Base-by-base conservation (phyloP, 1,140 invertebrate species). In the Steinernema khuongi region DNA sequence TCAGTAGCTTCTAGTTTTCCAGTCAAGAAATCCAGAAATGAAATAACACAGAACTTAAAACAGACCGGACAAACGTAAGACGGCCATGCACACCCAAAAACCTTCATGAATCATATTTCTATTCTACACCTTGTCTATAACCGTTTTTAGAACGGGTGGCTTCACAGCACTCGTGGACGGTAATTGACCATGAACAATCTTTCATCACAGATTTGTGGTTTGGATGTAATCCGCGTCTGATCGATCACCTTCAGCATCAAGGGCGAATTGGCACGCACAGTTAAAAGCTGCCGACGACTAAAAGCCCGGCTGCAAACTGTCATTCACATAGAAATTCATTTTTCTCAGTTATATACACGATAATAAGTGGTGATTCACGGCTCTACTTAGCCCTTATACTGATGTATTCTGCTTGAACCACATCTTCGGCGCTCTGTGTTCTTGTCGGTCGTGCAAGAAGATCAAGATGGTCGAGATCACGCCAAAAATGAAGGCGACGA, bases 401-500 rank as follows among this genome's bases (percentile, higher is more conserved):
- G 68, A 69, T 4, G 68, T 69, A 28, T 69, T 69, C 31, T 50
- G 31, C 28, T 69, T 69, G 31, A 14, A 50, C 68, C 68, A 69
- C 31, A 22, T 31, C 68, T 69, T 69, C 31, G 31, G 68, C 7
- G 68, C 11, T 2, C 68, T 14, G 31, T 32, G 41, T 22, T 69
- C 14, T n/a, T 50, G 31, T 19, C 68, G 68, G n/a, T 69, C 68
- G 68, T 69, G 31, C 26, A 69, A 28, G 68, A 69, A 69, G 31
- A 69, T 33, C 7, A 69, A 28, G n/a, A 69, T 50, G 14, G 68
- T 69, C 14, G 14, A 4, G 11, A 69, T 50, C 31, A 69, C 41
- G 4, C 68, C 68, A 19, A 69, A 14, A 4, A 69, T 22, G 26
- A 69, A 69, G 31, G 68, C 28, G 68, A 69, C 11, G 26, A 69